Evolutionary conservation across 2,797 vertebrate genomes (phyloP), one percentile per base, ranked within the genome.

Genomic region (Oceanodroma leucorhoa): DNA sequence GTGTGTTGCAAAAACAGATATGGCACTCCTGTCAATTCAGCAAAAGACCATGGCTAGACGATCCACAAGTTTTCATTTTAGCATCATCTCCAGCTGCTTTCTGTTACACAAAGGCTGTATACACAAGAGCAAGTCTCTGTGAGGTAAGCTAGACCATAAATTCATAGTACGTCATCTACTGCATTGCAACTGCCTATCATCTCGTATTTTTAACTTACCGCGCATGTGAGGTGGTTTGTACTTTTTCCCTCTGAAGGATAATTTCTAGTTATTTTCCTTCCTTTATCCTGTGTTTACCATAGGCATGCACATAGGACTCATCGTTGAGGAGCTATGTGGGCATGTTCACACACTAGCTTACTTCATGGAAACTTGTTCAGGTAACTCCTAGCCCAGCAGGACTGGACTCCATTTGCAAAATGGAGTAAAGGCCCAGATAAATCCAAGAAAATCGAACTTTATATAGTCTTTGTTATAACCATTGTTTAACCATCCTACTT

Each of bases 401-500:
- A 82, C 27, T 8, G 43, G n/a, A 20, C 3, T 92, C 43, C 0
- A 0, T 76, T 89, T 90, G 64, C n/a, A 94, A 95, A 88, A 82
- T 11, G 10, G 48, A 94, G 73, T 51, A 71, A 83, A 84, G 76
- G 64, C 15, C 5, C 65, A 79, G 67, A 91, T 60, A 95, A 84
- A 94, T 84, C 24, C 58, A 76, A 91, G 73, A 67, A 93, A 96
- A 94, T 3, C 64, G 83, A 94, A 93, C 66, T 95, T 93, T 93
- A 91, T 89, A 66, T 93, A 94, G 70, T 82, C 80, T 95, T 95
- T 93, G 62, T 88, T 89, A 86, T 38, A 91, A 73, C 91, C 73
- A 91, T 94, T 96, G 95, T 96, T 94, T 81, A 91, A 83, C 73
- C 62, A 94, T 66, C 51, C 89, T 95, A 38, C 87, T 93, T 94